Evolutionary conservation across 2,888 invertebrate genomes (phyloP), one percentile per base, ranked within the genome.

Genomic region (Eupithecia centaureata): DNA sequence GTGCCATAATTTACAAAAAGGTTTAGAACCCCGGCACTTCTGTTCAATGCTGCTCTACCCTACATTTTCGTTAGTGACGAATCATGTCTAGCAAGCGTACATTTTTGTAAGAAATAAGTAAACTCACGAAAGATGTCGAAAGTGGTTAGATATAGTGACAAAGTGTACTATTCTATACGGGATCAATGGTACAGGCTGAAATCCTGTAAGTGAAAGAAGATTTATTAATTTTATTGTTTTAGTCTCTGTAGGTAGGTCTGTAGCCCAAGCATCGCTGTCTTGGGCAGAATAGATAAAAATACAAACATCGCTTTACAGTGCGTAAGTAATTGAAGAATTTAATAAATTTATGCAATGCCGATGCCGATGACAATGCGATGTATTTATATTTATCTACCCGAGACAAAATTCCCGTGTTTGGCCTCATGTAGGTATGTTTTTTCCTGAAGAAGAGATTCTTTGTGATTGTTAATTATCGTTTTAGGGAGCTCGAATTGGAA

Each of bases 121-220:
- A 64, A 58, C 30, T 28, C 42, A 59, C 33, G 12, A 83, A 78
- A 71, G 1, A 92, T 91, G 91, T 81, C 88, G 13, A 89, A 86
- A 79, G 52, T 82, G 59, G 75, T 83, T 61, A 76, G 74, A 66
- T 65, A 83, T 35, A 72, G 77, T 47, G 84, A 86, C 27, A 83
- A 73, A 77, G 75, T 89, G 67, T 82, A 80, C 65, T 82, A 86
- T 67, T 72, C 78, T 1, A 68, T 90, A 2, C 84, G 83, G 70
- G 83, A 88, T 72, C 84, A 87, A 67, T 92, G 91, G 91, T 88
- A 85, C 64, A 83, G 68, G 62, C 76, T 92, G 35, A 91, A 90
- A 75, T 85, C 87, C 81, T 92, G 92, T 92, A 71, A 92, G 92
- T 91, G 63, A 10, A 25, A 47, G 51, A 0, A 52, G 5, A 42